A percentile compares a stretch with the other conserved stretches of the same genome.
phyloP scores from a whole-genome alignment of 2,113 vertebrate species.

The Festucalex cinctus region DNA sequence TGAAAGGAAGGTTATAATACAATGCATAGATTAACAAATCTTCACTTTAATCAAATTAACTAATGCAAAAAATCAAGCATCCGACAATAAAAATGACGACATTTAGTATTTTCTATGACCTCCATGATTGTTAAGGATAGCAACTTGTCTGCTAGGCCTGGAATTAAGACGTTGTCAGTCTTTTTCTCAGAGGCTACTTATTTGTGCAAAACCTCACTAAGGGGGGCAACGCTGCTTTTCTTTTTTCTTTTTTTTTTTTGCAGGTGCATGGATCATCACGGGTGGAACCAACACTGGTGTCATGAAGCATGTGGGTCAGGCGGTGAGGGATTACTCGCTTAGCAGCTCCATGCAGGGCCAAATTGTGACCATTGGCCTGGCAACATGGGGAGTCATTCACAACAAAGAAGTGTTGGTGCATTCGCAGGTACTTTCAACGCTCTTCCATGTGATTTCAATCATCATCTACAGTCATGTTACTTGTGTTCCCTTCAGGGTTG shows the following conservation, averaged over 20 bases:
- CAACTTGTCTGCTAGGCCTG: too few species aligned
- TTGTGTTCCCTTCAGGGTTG: constrained; percentile 67
- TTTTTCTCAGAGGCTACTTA: too few species aligned
- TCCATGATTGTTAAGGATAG: too few species aligned
- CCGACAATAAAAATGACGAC: too few species aligned
- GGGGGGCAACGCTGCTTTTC: not conserved
- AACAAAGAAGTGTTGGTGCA: constrained; percentile 75
- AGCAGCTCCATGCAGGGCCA: constrained; percentile 74
- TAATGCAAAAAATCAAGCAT: too few species aligned
- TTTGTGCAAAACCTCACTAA: too few species aligned
- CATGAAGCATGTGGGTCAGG: constrained; percentile 95
- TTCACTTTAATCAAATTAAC: too few species aligned
- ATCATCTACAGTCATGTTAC: not conserved
- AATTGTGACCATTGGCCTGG: constrained; percentile 88
- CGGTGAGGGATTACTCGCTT: constrained; percentile 81
- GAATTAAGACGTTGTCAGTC: too few species aligned
- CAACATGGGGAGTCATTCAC: constrained; percentile 90
- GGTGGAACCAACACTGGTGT: constrained; percentile 90
- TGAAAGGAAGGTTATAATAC: too few species aligned
- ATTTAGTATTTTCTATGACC: too few species aligned
- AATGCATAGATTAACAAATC: too few species aligned
- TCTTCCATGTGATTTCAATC: not conserved
- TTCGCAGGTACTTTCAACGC: constrained; percentile 42
- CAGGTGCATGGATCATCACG: constrained; percentile 96
- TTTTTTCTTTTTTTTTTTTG: too few species aligned